Evolutionary conservation across 2,113 vertebrate genomes (phyloP), one percentile per base, ranked within the genome.

Genomic region (Nerophis lumbriciformis): DNA sequence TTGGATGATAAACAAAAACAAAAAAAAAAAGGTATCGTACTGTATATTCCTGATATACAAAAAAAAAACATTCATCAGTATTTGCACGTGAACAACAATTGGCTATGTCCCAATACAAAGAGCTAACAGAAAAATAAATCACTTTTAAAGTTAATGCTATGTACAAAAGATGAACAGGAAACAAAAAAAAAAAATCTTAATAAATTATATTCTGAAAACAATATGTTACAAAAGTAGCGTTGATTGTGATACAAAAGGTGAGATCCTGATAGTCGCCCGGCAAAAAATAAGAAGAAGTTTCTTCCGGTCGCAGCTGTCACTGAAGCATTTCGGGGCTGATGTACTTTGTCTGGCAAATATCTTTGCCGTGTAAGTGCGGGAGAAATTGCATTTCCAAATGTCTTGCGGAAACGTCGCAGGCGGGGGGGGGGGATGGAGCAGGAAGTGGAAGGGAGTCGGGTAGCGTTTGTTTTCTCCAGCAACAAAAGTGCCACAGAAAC

Each of bases 181-280:
- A 44, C 1, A 28, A 42, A 71, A 78, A 71, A 74, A 54, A 80
- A 81, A 86, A 63, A 75, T 80, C 77, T 85, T 78, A 89, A 90
- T 89, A 89, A 89, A 88, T 90, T 88, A 90, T 86, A 36, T 76
- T 85, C 84, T 76, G 74, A 85, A 86, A 85, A 84, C 71, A 85
- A 76, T 88, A 86, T 86, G 79, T 86, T 85, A 88, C 83, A 87
- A 84, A 77, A 73, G 80, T 88, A 85, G 65, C 60, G 83, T 77
- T 75, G 75, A 86, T 85, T 81, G 76, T 72, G 69, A 72, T 74
- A 82, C 78, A 79, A 77, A 77, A 81, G 42, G 47, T 75, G 69
- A 83, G 69, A 83, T 86, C 83, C 82, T 88, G 77, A 85, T 50
- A 78, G 72, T 65, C 71, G 75, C 76, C 74, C 28, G 28, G 28